Evolutionary conservation across 1,140 invertebrate genomes (phyloP).

Genomic region (Protaetia brevitarsis): DNA sequence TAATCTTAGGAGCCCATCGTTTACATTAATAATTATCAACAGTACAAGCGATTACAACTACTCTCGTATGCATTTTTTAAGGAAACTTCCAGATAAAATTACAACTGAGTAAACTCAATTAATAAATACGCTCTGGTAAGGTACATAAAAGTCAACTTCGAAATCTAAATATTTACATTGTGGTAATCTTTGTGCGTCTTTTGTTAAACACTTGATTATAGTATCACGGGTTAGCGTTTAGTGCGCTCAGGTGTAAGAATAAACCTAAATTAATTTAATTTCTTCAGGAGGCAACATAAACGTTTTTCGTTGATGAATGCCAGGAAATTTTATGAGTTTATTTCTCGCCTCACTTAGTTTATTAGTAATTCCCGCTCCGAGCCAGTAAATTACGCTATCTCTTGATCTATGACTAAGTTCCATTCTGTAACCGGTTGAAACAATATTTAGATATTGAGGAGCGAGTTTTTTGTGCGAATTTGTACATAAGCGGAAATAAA

Average conservation of each 20-base stretch:
- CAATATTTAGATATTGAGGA: neutral
- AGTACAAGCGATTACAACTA: neutral
- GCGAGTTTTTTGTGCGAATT: neutral
- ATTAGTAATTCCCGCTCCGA: neutral
- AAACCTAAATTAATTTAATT: neutral
- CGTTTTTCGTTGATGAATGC: neutral
- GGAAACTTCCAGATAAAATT: constrained; percentile 3
- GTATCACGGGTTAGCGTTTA: neutral
- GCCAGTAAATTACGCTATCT: constrained; percentile 2
- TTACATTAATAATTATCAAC: neutral
- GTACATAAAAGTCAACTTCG: neutral
- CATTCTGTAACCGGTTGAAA: neutral
- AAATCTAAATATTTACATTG: constrained; percentile 1
- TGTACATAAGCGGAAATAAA: too few species aligned
- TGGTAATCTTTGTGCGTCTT: neutral
- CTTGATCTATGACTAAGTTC: neutral
- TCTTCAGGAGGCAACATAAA: neutral
- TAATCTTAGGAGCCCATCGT: neutral
- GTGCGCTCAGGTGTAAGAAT: neutral
- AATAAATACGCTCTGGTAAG: neutral
- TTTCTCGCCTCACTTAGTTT: neutral
- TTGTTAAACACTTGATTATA: constrained; percentile 15
- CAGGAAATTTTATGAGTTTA: neutral
- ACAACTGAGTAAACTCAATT: constrained; percentile 15
- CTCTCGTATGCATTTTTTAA: neutral